These are phyloP conservation scores for Octonoba sinensis DNA, from an alignment of 2,888 invertebrate genomes.

Conservation along the genomic window DNA sequence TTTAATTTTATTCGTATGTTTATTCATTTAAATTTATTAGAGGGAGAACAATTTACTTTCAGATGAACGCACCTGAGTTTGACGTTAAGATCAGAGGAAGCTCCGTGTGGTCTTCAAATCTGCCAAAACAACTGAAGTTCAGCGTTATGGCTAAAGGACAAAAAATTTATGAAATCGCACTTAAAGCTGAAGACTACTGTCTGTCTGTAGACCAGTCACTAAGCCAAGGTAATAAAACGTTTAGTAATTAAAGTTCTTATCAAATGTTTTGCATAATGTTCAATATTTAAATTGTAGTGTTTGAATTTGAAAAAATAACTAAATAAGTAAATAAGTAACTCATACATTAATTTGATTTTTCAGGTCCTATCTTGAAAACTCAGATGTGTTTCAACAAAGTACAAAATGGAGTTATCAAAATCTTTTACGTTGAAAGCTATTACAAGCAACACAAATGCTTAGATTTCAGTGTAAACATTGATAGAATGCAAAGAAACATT, in stretches of 20 bases:
- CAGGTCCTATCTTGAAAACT: slow-evolving; percentile 22
- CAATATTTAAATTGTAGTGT: too few species aligned
- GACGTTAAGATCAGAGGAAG: too few species aligned
- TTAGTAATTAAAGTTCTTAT: background rate
- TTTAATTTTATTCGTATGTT: too few species aligned
- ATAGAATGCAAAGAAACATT: slow-evolving; percentile 9
- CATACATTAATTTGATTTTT: background rate
- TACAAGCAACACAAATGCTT: slow-evolving; percentile 17
- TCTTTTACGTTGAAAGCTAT: slow-evolving; percentile 3
- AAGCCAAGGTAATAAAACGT: background rate
- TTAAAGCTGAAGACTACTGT: background rate
- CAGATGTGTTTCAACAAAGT: slow-evolving; percentile 27
- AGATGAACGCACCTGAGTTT: too few species aligned
- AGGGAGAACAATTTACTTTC: too few species aligned
- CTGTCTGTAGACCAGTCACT: background rate
- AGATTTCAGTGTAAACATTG: slow-evolving; percentile 23
- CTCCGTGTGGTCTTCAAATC: background rate
- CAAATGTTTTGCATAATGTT: background rate
- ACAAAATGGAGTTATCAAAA: slow-evolving; percentile 3
- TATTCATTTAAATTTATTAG: too few species aligned
- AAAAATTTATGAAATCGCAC: background rate
- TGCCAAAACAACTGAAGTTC: background rate
- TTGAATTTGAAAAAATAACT: too few species aligned
- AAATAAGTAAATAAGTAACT: background rate
- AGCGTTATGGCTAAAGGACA: background rate